These are phyloP conservation scores for Pelagia noctiluca DNA, from an alignment of 30 jellyfish, hydroid and myxozoan species.

Conservation along the genomic window DNA sequence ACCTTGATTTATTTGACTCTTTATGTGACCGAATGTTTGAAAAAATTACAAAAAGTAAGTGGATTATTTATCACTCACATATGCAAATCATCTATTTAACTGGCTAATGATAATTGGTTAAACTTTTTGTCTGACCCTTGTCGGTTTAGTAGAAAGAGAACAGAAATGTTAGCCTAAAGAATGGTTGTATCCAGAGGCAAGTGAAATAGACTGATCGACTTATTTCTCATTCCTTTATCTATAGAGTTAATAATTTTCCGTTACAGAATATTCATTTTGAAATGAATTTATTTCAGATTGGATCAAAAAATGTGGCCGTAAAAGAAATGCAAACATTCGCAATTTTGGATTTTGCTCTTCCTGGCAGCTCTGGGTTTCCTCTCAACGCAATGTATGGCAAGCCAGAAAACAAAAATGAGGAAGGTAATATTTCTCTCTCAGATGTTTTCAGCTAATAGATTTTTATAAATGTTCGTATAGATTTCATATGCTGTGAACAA, in stretches of 20 bases:
- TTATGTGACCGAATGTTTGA: constrained; percentile 90
- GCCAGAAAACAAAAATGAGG: constrained; percentile 87
- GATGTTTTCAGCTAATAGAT: too few relatives aligned
- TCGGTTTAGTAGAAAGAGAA: too few relatives aligned
- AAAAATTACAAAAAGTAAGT: constrained; percentile 81
- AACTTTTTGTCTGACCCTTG: not conserved
- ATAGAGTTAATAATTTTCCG: too few relatives aligned
- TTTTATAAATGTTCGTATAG: too few relatives aligned
- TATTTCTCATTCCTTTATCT: too few relatives aligned
- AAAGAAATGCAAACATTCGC: constrained; percentile 97
- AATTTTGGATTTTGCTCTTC: constrained; percentile 86
- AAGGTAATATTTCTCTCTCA: constrained; percentile 59
- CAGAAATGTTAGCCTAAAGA: too few relatives aligned
- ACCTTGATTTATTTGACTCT: constrained; percentile 80
- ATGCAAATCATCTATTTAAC: not conserved
- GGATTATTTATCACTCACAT: not conserved
- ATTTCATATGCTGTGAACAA: too few relatives aligned
- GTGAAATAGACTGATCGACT: too few relatives aligned
- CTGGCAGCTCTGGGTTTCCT: constrained; percentile 96
- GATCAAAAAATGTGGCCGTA: constrained; percentile 87
- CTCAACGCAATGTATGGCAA: constrained; percentile 94
- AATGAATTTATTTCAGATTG: constrained; percentile 55
- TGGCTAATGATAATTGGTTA: not conserved
- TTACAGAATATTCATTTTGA: not conserved
- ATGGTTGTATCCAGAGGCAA: too few relatives aligned